Evolutionary conservation across 1,140 invertebrate species (phyloP), one percentile per base, ranked within the genome.

Genomic region (Papilio polytes): DNA sequence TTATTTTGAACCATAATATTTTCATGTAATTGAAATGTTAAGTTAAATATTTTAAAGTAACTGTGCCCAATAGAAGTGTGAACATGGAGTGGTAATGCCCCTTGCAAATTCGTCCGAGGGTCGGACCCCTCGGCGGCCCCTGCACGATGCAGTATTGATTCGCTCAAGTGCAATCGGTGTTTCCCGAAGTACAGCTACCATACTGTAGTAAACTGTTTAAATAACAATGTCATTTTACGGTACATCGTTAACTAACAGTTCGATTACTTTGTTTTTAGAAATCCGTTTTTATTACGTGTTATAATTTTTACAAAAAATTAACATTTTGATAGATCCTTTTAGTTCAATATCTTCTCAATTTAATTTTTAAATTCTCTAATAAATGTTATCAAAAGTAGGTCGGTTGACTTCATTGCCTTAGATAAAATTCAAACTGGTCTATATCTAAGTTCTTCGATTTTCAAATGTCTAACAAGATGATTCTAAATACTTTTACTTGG

Each of bases 101-200:
- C 82, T 83, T 82, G 86, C 83, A 77, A 88, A 84, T 85, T 86
- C 76, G 81, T 51, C 36, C 81, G 84, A 83, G 85, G 86, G 86
- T 88, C 81, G 81, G 76, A 85, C 86, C 86, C 86, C 85, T 80
- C 51, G 36, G 26, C 20, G 41, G 80, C 80, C 82, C 63, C 79
- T 83, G 81, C 80, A 83, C 77, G 78, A 63, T 87, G 85, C 84
- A 89, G 82, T 86, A 89, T 88, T 85, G 86, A 88, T 89, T 86
- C 10, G 76, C 53, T 63, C 13, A 59, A 63, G 56, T 78, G 77
- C 77, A 78, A 78, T 78, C 22, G 77, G 36, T 63, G 41, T 78
- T 78, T 22, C 31, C 56, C 77, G n/a, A 78, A 31, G 56, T 59
- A 48, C 73, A n/a, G 20, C 63, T 36, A 31, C 22, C 59, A 22